Conservation (phyloP, 2,113 vertebrate genomes). For the Erythrocercus mccallii region DNA sequence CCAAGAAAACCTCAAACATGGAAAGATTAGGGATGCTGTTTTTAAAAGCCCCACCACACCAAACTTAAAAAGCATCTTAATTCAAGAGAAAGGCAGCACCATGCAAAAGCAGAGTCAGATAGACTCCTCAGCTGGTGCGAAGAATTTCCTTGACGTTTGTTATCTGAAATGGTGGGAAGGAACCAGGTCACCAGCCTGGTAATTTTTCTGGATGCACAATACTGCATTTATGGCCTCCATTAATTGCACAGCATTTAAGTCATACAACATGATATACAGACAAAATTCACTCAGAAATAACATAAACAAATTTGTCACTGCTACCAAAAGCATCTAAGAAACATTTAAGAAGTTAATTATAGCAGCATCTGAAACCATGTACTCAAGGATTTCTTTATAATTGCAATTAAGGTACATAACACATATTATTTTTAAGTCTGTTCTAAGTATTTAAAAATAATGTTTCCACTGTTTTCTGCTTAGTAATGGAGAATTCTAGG, state of each 20-base stretch:
- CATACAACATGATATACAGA: rapidly evolving
- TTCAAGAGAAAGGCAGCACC: not conserved
- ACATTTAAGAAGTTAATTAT: not conserved
- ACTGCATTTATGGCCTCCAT: not conserved
- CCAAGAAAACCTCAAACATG: not conserved
- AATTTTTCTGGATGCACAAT: not conserved
- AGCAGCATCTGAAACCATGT: not conserved
- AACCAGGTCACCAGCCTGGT: not conserved
- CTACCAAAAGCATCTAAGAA: not conserved
- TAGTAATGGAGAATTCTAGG: not conserved
- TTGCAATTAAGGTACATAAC: not conserved
- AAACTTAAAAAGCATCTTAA: not conserved
- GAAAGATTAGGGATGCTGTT: not conserved
- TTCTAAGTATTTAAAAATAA: not conserved
- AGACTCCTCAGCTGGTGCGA: not conserved
- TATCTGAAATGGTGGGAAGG: not conserved
- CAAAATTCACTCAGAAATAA: not conserved
- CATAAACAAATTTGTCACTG: not conserved
- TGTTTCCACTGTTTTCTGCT: not conserved
- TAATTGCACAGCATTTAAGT: not conserved
- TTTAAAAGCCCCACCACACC: not conserved
- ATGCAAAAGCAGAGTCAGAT: not conserved
- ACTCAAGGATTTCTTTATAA: not conserved
- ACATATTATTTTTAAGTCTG: not conserved
- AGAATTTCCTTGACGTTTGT: not conserved